Conservation (phyloP, 2,888 invertebrate genomes). For the Fragum whitleyi region DNA sequence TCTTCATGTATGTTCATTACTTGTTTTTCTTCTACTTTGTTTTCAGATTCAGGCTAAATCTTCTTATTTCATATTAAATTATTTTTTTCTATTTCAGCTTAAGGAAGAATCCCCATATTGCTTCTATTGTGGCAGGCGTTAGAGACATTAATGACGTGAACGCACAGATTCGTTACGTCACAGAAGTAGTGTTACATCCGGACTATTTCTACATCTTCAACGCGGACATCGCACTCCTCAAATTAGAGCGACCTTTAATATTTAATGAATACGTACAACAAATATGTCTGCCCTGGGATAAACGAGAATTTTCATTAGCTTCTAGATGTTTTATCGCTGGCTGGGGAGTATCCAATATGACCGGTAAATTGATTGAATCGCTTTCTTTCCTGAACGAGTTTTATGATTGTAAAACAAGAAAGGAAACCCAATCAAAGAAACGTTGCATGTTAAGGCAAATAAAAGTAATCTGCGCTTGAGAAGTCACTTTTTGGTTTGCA, state of each 20-base stretch:
- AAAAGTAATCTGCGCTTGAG: too few species aligned
- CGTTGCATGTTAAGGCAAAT: too few species aligned
- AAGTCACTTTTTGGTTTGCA: too few species aligned
- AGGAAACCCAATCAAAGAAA: too few species aligned
- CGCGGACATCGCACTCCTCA: conserved; percentile 75
- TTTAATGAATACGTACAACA: conserved; percentile 54
- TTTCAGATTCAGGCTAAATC: too few species aligned
- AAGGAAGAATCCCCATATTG: conserved; percentile 48
- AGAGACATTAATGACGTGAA: conserved; percentile 57
- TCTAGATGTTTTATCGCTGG: conserved; percentile 75
- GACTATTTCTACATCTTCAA: conserved; percentile 71
- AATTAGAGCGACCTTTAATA: conserved; percentile 66
- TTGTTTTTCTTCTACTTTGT: too few species aligned
- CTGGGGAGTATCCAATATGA: conserved; percentile 71
- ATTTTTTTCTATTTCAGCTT: too few species aligned
- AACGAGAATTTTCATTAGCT: conserved; percentile 37
- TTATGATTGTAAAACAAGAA: background rate
- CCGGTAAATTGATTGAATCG: conserved; percentile 43
- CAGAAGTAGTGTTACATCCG: conserved; percentile 73
- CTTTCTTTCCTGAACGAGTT: background rate
- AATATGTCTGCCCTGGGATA: conserved; percentile 68
- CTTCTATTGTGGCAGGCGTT: conserved; percentile 63
- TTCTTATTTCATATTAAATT: too few species aligned
- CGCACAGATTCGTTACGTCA: conserved; percentile 53
- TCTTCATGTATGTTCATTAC: too few species aligned